Conservation (phyloP, 2,113 vertebrate species). For the Fregata magnificens region DNA sequence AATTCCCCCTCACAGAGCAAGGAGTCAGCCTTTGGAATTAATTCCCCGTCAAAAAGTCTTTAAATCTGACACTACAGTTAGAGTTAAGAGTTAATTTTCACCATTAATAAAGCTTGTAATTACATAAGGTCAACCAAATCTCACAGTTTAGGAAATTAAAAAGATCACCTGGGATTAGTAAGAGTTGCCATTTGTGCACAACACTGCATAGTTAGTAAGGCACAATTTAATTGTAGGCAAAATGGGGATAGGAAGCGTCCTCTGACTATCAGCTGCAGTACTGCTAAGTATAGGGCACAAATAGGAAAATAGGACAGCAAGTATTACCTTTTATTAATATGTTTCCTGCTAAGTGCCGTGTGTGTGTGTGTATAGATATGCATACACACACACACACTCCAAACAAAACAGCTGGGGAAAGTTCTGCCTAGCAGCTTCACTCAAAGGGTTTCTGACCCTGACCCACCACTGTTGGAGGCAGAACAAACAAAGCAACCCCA, state of each 20-base stretch:
- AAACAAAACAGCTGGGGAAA: not conserved
- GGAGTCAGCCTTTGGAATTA: not conserved
- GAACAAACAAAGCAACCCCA: not conserved
- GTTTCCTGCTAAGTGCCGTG: not conserved
- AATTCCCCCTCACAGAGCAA: not conserved
- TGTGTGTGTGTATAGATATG: no score
- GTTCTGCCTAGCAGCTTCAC: not conserved
- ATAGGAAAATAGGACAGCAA: rapidly evolving
- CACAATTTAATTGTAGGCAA: not conserved
- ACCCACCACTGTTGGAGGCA: not conserved
- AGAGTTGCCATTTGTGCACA: not conserved
- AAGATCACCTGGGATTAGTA: not conserved
- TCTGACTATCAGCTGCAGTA: not conserved
- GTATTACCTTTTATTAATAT: not conserved
- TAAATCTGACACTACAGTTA: not conserved
- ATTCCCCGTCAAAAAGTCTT: not conserved
- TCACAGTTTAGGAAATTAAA: not conserved
- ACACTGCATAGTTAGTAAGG: not conserved
- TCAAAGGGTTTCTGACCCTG: not conserved
- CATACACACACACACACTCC: not conserved
- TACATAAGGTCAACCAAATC: not conserved
- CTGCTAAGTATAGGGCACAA: not conserved
- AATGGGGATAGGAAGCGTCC: not conserved
- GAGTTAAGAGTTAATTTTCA: not conserved
- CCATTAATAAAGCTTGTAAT: not conserved